A percentile compares a stretch with the other conserved stretches of the same genome.
These are phyloP conservation scores for Peromyscus attwateri DNA, from an alignment of 2,797 vertebrate genomes.

Conservation along the genomic window DNA sequence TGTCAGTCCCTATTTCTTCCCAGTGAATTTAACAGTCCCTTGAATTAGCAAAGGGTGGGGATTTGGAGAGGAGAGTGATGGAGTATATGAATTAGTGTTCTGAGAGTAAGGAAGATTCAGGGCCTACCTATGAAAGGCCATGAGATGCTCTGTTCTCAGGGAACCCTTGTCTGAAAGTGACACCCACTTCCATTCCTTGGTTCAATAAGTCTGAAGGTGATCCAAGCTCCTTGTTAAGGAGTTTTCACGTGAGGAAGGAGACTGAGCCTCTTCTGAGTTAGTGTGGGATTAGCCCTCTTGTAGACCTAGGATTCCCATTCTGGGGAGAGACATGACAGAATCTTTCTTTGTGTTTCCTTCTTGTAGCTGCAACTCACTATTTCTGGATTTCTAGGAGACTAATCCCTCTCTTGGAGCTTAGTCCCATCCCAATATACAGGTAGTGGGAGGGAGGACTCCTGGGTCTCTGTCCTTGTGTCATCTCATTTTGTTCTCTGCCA, in stretches of 20 bases:
- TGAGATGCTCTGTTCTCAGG: neutral
- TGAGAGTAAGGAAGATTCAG: no score
- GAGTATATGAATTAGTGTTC: neutral
- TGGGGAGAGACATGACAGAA: neutral
- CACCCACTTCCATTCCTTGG: neutral
- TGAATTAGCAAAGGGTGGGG: neutral
- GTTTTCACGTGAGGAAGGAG: neutral
- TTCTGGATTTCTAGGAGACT: neutral
- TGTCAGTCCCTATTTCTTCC: neutral
- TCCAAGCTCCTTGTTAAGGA: neutral
- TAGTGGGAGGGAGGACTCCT: no score
- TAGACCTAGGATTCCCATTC: neutral
- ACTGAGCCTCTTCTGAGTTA: neutral
- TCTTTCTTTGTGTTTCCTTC: neutral
- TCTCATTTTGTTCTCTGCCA: neutral
- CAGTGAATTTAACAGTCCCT: neutral
- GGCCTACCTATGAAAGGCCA: neutral
- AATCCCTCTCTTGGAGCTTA: neutral
- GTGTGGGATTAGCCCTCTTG: neutral
- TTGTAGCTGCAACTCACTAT: neutral
- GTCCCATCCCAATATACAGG: rapidly evolving
- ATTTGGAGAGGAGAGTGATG: neutral
- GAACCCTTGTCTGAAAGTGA: neutral
- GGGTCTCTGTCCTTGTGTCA: neutral
- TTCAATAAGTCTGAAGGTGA: neutral